Evolutionary conservation across 1,140 invertebrate species (phyloP), one percentile per base, ranked within the genome.

Genomic region (Drosophila takahashii): DNA sequence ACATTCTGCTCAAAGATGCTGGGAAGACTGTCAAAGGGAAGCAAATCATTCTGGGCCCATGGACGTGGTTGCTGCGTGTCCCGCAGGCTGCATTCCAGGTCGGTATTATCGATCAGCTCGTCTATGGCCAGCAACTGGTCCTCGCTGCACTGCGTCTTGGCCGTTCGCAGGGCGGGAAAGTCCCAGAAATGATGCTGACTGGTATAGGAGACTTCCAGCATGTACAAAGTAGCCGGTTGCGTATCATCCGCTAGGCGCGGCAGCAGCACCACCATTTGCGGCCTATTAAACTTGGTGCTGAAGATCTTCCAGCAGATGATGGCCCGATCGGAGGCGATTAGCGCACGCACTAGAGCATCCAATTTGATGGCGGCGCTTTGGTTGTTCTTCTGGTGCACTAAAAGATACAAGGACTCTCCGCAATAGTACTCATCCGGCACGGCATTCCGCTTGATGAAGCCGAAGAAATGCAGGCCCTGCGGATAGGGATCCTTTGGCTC

Each of bases 241-340:
- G 50, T 48, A 1, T 90, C 77, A 27, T 80, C 62, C 0, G 87
- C 57, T 50, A 78, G 37, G 13, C 91, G 79, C 0, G 91, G 91
- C 9, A 91, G 11, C 7, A 92, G 50, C 5, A 90, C 78, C 2
- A 92, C 91, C 48, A 92, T 62, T 2, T 65, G 76, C 5, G 91
- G 91, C 1, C 58, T 89, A 36, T 90, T 91, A 1, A 81, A 77
- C 52, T 73, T 76, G 9, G n/a, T 22, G 34, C 78, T 92, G 41
- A 62, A 92, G 4, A 92, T 75, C 48, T 91, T 91, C 83, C 91
- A 90, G 62, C 89, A 89, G 2, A 92, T 72, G 5, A 92, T 89
- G 0, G 69, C 79, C 8, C 72, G 60, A n/a, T 83, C 50, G 2
- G 60, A 66, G 2, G 66, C 9, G 3, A 73, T 11, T 13, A 92